Percentiles rank a stretch among this genome's conserved stretches.
These are phyloP conservation scores for Monarcha castaneiventris DNA, from an alignment of 2,113 vertebrate species.

Conservation along the genomic window DNA sequence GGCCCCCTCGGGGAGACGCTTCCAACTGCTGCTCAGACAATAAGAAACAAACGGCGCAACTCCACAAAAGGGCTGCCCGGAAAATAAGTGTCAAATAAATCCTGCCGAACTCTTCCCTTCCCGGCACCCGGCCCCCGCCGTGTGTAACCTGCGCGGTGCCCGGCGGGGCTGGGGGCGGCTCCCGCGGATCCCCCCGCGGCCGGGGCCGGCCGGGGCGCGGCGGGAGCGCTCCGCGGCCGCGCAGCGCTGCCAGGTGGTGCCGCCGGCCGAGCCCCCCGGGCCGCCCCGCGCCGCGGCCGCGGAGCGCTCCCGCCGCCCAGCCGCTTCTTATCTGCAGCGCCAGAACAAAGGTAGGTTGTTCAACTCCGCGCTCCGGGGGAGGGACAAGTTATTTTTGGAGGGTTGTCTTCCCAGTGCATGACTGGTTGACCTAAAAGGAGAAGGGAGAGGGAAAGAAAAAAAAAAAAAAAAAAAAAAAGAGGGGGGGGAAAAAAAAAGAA, in stretches of 20 bases:
- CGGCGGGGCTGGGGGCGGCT: neutral
- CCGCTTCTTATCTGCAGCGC: slow-evolving; percentile 43
- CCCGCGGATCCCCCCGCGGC: neutral
- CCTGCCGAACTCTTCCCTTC: slow-evolving; percentile 67
- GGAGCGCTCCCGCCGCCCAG: too few relatives aligned
- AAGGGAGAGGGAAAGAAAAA: neutral
- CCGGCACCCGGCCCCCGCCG: slow-evolving; percentile 52
- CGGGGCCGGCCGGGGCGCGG: neutral
- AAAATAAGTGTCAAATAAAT: slow-evolving; percentile 81
- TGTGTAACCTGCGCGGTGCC: slow-evolving; percentile 57
- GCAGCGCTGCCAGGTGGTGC: neutral
- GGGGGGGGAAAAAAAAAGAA: too few relatives aligned
- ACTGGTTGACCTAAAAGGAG: slow-evolving; percentile 74
- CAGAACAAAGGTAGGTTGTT: slow-evolving; percentile 88
- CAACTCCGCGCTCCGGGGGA: slow-evolving; percentile 78
- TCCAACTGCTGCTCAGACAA: slow-evolving; percentile 88
- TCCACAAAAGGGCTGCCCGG: slow-evolving; percentile 81
- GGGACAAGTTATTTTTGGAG: slow-evolving; percentile 79
- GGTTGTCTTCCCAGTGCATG: slow-evolving; percentile 74
- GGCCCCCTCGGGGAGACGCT: slow-evolving; percentile 83
- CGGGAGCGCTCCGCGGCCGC: neutral
- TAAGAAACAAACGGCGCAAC: slow-evolving; percentile 91
- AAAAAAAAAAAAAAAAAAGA: too few relatives aligned
- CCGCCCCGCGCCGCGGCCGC: too few relatives aligned
- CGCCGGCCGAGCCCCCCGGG: too few relatives aligned